These are phyloP conservation scores for Chaenodraco wilsoni DNA, from an alignment of 2,797 vertebrate genomes.

Conservation along the genomic window DNA sequence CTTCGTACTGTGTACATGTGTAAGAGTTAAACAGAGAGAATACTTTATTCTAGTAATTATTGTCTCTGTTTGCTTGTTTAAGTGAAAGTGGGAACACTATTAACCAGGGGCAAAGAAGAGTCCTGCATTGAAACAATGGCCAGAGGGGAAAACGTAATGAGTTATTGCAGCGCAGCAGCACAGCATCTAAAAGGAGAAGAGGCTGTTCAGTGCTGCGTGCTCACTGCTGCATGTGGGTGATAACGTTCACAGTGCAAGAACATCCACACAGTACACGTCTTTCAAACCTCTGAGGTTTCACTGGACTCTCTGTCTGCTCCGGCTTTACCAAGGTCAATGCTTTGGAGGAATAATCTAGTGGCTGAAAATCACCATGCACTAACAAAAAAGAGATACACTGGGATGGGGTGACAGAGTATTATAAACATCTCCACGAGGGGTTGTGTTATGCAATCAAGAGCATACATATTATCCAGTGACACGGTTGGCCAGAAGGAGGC, in stretches of 20 bases:
- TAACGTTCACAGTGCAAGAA: slow-evolving; percentile 37
- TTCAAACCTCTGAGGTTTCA: neutral
- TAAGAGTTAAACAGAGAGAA: neutral
- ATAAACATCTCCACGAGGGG: slow-evolving; percentile 48
- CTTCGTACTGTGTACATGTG: neutral
- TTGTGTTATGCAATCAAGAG: slow-evolving; percentile 64
- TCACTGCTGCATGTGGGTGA: slow-evolving; percentile 54
- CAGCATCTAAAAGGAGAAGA: slow-evolving; percentile 43
- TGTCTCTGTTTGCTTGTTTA: slow-evolving; percentile 38
- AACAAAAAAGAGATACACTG: slow-evolving; percentile 7
- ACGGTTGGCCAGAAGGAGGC: slow-evolving; percentile 73
- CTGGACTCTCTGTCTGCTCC: neutral
- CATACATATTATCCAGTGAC: slow-evolving; percentile 47
- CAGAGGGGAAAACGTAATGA: slow-evolving; percentile 49
- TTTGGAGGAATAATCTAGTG: neutral
- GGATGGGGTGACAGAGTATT: slow-evolving; percentile 21
- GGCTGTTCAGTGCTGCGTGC: slow-evolving; percentile 30
- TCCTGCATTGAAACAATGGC: slow-evolving; percentile 31
- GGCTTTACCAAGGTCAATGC: slow-evolving; percentile 19
- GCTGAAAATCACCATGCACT: neutral
- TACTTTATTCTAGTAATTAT: slow-evolving; percentile 18
- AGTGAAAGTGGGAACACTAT: slow-evolving; percentile 20
- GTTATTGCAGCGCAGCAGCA: slow-evolving; percentile 46
- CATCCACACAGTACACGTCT: neutral
- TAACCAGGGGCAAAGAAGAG: slow-evolving; percentile 28